Conservation (phyloP, 2,888 invertebrate genomes). For the Drosophila lutescens region DNA sequence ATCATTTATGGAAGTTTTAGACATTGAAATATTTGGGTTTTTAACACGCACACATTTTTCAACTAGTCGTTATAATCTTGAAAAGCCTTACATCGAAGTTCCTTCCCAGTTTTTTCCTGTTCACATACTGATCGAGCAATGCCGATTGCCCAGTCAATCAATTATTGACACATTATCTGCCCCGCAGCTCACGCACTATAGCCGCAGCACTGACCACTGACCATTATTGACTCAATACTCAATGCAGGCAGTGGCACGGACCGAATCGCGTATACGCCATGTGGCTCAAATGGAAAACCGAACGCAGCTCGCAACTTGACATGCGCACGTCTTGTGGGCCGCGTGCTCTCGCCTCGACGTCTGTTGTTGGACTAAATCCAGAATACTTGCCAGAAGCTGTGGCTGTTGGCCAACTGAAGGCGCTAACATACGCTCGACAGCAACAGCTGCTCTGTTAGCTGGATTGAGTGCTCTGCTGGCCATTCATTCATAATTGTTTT, state of each 20-base stretch:
- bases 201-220: slow-evolving; percentile 34
- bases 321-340: slow-evolving; percentile 53
- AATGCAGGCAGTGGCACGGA: slow-evolving; percentile 31
- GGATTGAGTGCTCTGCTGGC: slow-evolving; percentile 29
- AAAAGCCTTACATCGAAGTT: slow-evolving; percentile 33
- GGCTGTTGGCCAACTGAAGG: slow-evolving; percentile 51
- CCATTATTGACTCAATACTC: slow-evolving; percentile 37
- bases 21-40: too few species aligned
- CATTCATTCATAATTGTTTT: slow-evolving; percentile 74
- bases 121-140: slow-evolving; percentile 36
- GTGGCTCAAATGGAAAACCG: slow-evolving; percentile 36
- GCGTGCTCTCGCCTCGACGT: slow-evolving; percentile 63
- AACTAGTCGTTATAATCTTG: neutral
- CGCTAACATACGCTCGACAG: slow-evolving; percentile 50
- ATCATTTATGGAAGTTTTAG: too few species aligned
- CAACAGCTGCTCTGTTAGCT: slow-evolving; percentile 62
- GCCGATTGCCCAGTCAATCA: slow-evolving; percentile 21
- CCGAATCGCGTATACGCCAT: slow-evolving; percentile 67
- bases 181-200: slow-evolving; percentile 20
- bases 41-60: too few species aligned
- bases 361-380: slow-evolving; percentile 57
- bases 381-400: slow-evolving; percentile 58
- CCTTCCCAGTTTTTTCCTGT: slow-evolving; percentile 13
- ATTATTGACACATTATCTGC: slow-evolving; percentile 38
- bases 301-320: slow-evolving; percentile 38